These are phyloP conservation scores for Tenualosa ilisha DNA, from an alignment of 2,797 vertebrate genomes.

Conservation along the genomic window DNA sequence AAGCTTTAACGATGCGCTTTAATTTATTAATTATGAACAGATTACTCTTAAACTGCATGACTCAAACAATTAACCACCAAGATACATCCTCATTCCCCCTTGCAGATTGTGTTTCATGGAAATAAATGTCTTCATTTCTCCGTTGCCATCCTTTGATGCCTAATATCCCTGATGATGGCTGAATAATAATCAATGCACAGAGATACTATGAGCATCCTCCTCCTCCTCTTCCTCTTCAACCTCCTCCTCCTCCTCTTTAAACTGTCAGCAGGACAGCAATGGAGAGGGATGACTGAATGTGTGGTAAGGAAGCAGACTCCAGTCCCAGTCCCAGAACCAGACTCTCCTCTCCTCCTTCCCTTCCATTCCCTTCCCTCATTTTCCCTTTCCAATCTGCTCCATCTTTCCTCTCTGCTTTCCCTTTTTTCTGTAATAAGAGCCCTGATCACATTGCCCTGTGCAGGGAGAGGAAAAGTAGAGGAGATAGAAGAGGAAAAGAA, in stretches of 20 bases:
- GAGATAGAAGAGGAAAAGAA: background rate
- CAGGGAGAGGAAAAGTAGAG: background rate
- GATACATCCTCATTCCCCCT: conserved; percentile 63
- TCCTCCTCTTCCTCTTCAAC: background rate
- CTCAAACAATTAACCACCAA: conserved; percentile 59
- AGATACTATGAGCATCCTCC: conserved; percentile 41
- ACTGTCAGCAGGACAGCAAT: background rate
- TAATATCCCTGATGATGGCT: conserved; percentile 83
- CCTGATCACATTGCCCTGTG: background rate
- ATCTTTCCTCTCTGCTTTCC: background rate
- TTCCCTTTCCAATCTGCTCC: background rate
- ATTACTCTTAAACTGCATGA: conserved; percentile 61
- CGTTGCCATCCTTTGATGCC: conserved; percentile 72
- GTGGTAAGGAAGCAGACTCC: background rate
- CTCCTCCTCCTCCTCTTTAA: background rate
- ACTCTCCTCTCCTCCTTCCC: background rate
- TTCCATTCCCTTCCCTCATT: background rate
- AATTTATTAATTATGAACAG: conserved; percentile 57
- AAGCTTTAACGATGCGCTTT: conserved; percentile 8
- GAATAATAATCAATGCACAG: conserved; percentile 85
- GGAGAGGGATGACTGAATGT: background rate
- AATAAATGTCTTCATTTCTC: conserved; percentile 76
- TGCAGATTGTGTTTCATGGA: conserved; percentile 70
- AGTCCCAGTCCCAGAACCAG: background rate
- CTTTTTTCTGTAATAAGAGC: background rate